These are phyloP conservation scores for Cheirogaleus medius DNA, from an alignment of 2,113 vertebrate species.

Conservation along the genomic window DNA sequence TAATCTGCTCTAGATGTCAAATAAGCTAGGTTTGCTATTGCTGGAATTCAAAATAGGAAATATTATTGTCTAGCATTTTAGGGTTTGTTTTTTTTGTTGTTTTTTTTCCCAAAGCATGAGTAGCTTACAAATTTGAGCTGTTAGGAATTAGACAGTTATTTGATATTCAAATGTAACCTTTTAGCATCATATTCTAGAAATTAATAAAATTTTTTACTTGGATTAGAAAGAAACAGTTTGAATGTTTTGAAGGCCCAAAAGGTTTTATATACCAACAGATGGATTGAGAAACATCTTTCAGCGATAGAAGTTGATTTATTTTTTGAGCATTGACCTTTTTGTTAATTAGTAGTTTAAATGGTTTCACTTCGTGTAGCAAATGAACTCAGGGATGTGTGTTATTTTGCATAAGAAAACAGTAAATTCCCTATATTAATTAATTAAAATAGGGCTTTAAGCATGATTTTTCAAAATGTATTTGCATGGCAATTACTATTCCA, in stretches of 20 bases:
- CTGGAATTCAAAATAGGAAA: not conserved
- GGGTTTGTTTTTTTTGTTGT: too few relatives aligned
- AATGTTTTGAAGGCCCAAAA: not conserved
- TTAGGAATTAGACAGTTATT: not conserved
- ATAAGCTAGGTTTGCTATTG: not conserved
- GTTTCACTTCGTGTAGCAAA: not conserved
- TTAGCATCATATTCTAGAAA: not conserved
- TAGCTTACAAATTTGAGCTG: not conserved
- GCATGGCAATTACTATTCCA: not conserved
- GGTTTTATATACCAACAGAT: conserved; percentile 41
- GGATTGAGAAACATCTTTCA: not conserved
- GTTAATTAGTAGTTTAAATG: conserved; percentile 33
- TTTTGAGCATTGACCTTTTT: conserved; percentile 11
- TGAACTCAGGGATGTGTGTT: not conserved
- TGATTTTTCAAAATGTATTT: not conserved
- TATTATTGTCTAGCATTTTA: not conserved
- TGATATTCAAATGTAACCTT: conserved; percentile 19
- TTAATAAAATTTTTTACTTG: not conserved
- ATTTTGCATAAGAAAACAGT: not conserved
- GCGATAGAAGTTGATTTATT: not conserved
- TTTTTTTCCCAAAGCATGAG: not conserved
- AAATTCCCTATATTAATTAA: not conserved
- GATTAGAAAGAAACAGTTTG: conserved; percentile 6
- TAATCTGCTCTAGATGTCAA: not conserved
- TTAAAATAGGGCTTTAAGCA: not conserved